Evolutionary conservation across 2,888 invertebrate species (phyloP).

Genomic region (Caenorhabditis sp.): DNA sequence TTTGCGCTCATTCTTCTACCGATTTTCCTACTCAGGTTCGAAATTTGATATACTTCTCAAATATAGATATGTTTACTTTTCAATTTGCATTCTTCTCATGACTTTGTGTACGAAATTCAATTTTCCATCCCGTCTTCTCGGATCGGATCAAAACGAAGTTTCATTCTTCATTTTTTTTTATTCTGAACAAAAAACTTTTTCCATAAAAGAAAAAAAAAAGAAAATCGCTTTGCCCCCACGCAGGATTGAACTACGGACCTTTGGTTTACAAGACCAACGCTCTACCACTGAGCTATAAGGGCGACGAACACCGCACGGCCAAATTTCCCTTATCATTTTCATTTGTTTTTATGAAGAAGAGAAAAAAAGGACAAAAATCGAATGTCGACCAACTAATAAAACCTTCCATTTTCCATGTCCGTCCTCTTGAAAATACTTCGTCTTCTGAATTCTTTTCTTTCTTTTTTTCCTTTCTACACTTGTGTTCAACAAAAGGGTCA

Average conservation of each 20-base stretch:
- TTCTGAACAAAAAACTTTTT: neutral
- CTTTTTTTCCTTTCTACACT: neutral
- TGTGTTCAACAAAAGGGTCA: neutral
- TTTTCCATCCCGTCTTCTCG: neutral
- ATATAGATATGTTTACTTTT: neutral
- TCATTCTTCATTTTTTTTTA: neutral
- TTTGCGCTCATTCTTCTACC: conserved; percentile 1
- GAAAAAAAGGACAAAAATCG: no score
- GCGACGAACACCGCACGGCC: no score
- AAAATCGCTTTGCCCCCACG: conserved; percentile 20
- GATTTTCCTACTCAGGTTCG: neutral
- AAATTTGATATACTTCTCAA: neutral
- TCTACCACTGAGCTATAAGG: conserved; percentile 49
- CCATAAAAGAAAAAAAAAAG: no score
- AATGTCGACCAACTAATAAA: no score
- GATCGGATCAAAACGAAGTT: neutral
- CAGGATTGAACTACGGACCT: conserved; percentile 50
- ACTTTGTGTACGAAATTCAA: neutral
- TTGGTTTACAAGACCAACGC: conserved; percentile 51
- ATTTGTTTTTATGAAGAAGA: no score
- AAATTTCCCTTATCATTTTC: no score
- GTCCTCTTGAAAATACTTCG: no score
- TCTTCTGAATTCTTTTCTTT: no score
- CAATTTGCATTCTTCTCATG: conserved; percentile 1
- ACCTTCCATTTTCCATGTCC: no score